phyloP scores from a whole-genome alignment of 2,888 invertebrate genomes.

The Drosophila meridiana region DNA sequence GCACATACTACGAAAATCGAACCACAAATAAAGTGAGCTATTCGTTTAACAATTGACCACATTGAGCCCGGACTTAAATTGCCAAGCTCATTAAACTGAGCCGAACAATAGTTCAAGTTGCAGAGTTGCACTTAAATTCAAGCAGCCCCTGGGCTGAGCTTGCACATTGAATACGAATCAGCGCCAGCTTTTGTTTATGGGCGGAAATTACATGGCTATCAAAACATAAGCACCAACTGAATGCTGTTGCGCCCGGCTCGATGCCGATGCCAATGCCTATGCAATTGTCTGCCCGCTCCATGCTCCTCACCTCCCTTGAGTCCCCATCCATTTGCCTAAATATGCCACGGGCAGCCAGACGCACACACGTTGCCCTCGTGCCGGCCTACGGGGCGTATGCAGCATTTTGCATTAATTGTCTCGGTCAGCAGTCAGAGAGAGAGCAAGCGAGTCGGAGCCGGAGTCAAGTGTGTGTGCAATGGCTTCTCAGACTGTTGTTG shows the following conservation, averaged over 20 bases:
- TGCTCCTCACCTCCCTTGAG: background rate
- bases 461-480: conserved; percentile 24
- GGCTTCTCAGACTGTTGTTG: conserved; percentile 11
- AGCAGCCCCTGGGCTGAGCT: conserved; percentile 12
- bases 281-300: conserved; percentile 54
- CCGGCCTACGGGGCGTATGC: conserved; percentile 31
- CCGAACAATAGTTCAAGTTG: conserved; percentile 13
- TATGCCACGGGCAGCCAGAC: conserved; percentile 9
- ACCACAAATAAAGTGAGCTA: background rate
- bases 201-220: conserved; percentile 75
- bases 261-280: conserved; percentile 31
- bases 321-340: conserved; percentile 1
- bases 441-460: too few species aligned
- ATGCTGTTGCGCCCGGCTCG: conserved; percentile 41
- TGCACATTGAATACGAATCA: conserved; percentile 17
- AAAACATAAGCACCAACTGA: conserved; percentile 73
- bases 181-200: conserved; percentile 61
- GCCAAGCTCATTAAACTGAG: conserved; percentile 23
- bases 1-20: background rate
- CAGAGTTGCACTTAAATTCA: conserved; percentile 29
- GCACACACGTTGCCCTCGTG: conserved; percentile 12
- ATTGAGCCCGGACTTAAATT: conserved; percentile 10
- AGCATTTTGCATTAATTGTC: conserved; percentile 66
- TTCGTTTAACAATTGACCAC: conserved; percentile 2
- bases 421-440: conserved; percentile 23